Conservation (phyloP, 2,888 invertebrate genomes). For the Drosophila pegasa region DNA sequence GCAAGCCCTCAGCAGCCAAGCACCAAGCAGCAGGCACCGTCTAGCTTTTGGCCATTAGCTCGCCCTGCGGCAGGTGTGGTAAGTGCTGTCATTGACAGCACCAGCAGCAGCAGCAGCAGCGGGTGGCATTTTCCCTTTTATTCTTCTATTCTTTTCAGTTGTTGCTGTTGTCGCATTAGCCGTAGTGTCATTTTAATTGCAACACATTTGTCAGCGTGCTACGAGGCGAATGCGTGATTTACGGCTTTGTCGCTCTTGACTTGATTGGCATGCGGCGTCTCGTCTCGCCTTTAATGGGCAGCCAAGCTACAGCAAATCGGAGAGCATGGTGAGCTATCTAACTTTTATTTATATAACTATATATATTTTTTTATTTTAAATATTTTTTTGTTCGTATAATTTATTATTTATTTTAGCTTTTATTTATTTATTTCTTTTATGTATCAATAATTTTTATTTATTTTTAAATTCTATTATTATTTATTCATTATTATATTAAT, state of each 20-base stretch:
- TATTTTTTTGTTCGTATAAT: no score
- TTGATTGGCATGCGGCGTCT: conserved; percentile 42
- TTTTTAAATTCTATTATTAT: no score
- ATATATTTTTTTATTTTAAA: no score
- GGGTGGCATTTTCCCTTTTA: conserved; percentile 4
- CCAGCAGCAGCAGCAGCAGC: conserved; percentile 29
- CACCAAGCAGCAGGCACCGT: conserved; percentile 28
- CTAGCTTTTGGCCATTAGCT: conserved; percentile 44
- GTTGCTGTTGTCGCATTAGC: conserved; percentile 58
- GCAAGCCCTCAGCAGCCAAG: conserved; percentile 44
- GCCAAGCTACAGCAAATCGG: no score
- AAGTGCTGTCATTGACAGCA: conserved; percentile 51
- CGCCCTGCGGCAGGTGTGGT: conserved; percentile 42
- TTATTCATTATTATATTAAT: no score
- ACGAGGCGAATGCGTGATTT: conserved; percentile 50
- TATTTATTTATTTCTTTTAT: no score
- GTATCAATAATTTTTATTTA: no score
- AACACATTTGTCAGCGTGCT: conserved; percentile 50
- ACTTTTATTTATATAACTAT: no score
- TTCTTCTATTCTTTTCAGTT: neutral
- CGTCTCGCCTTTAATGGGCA: no score
- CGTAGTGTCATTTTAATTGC: conserved; percentile 69
- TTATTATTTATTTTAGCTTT: no score
- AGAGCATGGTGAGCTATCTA: no score
- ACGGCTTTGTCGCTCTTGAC: conserved; percentile 27